Evolutionary conservation across 2,797 vertebrate genomes (phyloP).

Genomic region (Taenioides sp.): DNA sequence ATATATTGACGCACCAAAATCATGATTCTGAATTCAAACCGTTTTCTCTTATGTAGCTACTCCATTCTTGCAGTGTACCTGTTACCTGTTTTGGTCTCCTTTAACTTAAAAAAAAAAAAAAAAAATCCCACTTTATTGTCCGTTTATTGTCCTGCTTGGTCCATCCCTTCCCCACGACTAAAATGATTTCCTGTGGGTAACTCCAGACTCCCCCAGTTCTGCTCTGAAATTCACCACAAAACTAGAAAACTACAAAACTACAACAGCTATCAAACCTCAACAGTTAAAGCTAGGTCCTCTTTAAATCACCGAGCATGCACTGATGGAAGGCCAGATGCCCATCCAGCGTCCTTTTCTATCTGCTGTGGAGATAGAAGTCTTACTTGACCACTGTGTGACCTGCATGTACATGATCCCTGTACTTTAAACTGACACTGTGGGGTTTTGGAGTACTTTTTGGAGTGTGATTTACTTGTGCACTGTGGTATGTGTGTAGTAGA

Average conservation of each 20-base stretch:
- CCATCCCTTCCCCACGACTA: constrained; percentile 58
- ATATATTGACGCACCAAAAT: background rate
- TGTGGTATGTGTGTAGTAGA: background rate
- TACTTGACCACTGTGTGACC: constrained; percentile 50
- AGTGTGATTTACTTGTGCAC: background rate
- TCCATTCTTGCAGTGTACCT: constrained; percentile 21
- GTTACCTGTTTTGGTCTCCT: constrained; percentile 63
- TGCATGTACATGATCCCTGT: constrained; percentile 59
- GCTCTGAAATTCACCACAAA: constrained; percentile 24
- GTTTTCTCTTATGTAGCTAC: constrained; percentile 32
- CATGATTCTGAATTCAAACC: background rate
- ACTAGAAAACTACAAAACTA: constrained; percentile 7
- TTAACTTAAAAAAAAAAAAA: constrained; percentile 53
- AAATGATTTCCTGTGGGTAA: constrained; percentile 75
- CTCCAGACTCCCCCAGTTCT: constrained; percentile 71
- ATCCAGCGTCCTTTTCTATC: constrained; percentile 64
- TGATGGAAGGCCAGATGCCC: constrained; percentile 57
- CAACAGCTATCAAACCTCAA: background rate
- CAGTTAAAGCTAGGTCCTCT: constrained; percentile 26
- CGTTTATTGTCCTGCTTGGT: constrained; percentile 71
- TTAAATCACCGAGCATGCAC: constrained; percentile 39
- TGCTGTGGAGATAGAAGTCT: constrained; percentile 56
- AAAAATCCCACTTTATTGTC: constrained; percentile 25
- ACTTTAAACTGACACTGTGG: constrained; percentile 16
- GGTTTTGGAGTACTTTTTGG: background rate